Evolutionary conservation across 2,797 vertebrate genomes (phyloP).

Genomic region (Mus caroli): DNA sequence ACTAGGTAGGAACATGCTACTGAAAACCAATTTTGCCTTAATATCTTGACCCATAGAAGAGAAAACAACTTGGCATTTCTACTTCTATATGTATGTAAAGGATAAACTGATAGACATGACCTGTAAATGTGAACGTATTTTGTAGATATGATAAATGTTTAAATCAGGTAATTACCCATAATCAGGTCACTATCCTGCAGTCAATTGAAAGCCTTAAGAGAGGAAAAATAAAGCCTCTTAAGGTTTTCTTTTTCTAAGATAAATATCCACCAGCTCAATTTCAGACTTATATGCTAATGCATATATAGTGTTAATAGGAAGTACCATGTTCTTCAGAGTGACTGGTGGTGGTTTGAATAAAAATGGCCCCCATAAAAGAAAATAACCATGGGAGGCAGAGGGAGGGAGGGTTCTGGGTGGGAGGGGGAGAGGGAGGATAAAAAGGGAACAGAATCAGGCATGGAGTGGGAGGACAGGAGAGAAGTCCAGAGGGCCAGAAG

Average conservation of each 20-base stretch:
- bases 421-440: too few relatives aligned
- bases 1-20: background rate
- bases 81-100: background rate
- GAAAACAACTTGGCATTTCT: background rate
- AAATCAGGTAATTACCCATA: background rate
- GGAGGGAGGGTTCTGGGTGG: too few relatives aligned
- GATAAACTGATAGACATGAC: background rate
- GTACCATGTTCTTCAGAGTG: background rate
- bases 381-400: too few relatives aligned
- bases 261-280: background rate
- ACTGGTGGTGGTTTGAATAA: background rate
- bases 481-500: too few relatives aligned
- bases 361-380: background rate
- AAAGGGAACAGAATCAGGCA: too few relatives aligned
- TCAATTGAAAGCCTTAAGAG: background rate
- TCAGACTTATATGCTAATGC: background rate
- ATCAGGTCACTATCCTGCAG: background rate
- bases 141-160: slow-evolving; percentile 6
- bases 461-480: too few relatives aligned
- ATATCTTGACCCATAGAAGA: background rate
- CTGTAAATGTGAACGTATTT: background rate
- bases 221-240: background rate
- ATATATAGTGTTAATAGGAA: background rate
- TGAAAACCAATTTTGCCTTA: background rate
- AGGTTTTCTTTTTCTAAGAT: background rate